These are phyloP conservation scores for Sebastolobus alascanus DNA, from an alignment of 2,797 vertebrate genomes.

Conservation along the genomic window DNA sequence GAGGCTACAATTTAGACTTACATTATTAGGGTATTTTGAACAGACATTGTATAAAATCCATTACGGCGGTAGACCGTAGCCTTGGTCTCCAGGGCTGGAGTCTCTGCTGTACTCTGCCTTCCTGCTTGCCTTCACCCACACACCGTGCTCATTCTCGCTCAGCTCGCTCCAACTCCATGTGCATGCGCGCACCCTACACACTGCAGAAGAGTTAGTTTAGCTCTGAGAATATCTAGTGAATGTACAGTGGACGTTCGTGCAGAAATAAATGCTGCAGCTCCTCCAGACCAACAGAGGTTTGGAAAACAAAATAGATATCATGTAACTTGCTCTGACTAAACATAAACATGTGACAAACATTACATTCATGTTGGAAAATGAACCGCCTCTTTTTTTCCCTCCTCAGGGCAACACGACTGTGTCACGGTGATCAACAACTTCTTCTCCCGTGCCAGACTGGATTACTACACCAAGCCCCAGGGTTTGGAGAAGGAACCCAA, in stretches of 20 bases:
- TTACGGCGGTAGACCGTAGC: no score
- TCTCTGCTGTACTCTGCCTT: no score
- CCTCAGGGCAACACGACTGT: slow-evolving; percentile 95
- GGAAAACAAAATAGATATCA: not conserved
- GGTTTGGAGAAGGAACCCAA: slow-evolving; percentile 97
- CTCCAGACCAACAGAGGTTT: no score
- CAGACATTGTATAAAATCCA: not conserved
- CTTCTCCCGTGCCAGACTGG: slow-evolving; percentile 94
- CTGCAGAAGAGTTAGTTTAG: no score
- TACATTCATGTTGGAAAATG: not conserved
- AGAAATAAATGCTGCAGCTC: no score
- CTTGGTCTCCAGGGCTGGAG: no score
- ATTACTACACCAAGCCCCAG: slow-evolving; percentile 96
- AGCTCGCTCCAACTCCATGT: no score
- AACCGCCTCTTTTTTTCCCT: not conserved
- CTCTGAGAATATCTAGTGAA: no score
- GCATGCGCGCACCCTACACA: no score
- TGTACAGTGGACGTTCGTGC: no score
- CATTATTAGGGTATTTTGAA: not conserved
- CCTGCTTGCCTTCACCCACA: no score
- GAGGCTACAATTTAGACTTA: not conserved
- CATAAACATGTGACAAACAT: not conserved
- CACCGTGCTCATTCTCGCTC: no score
- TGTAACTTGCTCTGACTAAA: not conserved
- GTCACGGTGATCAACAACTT: slow-evolving; percentile 99